Percentiles rank a stretch among this genome's conserved stretches.
phyloP scores from a whole-genome alignment of 1,140 invertebrate species.

The Brachionus angularis region DNA sequence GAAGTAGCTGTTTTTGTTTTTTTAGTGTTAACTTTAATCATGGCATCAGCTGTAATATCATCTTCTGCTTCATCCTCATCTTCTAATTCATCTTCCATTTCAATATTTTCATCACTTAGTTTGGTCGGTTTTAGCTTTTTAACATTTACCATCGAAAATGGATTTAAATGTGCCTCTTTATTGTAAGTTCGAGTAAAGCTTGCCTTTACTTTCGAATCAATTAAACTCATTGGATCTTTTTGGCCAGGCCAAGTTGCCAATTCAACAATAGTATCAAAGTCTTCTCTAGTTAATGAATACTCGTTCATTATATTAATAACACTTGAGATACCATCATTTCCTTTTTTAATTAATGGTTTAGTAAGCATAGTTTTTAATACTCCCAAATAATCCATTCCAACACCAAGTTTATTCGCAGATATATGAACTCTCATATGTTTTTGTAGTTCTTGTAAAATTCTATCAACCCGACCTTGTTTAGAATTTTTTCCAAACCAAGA shows the following conservation, averaged over 20 bases:
- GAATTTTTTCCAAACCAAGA: slow-evolving; percentile 93
- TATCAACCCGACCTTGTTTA: slow-evolving; percentile 63
- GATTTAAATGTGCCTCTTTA: slow-evolving; percentile 19
- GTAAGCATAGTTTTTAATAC: slow-evolving; percentile 69
- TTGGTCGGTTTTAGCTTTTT: slow-evolving; percentile 39
- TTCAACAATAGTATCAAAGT: slow-evolving; percentile 80
- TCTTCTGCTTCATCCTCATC: slow-evolving; percentile 46
- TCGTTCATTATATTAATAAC: slow-evolving; percentile 70
- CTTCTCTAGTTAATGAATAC: slow-evolving; percentile 82
- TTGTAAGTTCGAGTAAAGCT: slow-evolving; percentile 42
- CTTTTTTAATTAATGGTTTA: slow-evolving; percentile 67
- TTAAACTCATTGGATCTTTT: slow-evolving; percentile 68
- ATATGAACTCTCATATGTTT: slow-evolving; percentile 46
- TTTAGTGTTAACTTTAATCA: slow-evolving; percentile 42
- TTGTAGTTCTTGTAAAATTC: slow-evolving; percentile 69
- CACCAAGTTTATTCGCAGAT: slow-evolving; percentile 51
- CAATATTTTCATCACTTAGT: slow-evolving; percentile 26
- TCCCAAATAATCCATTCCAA: slow-evolving; percentile 70
- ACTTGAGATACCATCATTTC: slow-evolving; percentile 65
- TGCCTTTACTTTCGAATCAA: slow-evolving; percentile 62
- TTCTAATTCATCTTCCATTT: slow-evolving; percentile 45
- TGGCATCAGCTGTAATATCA: slow-evolving; percentile 32
- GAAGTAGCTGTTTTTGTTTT: background rate
- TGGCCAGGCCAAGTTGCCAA: slow-evolving; percentile 75
- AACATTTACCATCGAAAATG: slow-evolving; percentile 26